Base-by-base conservation (phyloP, 2,113 vertebrate species). In the Trogon surrucura region DNA sequence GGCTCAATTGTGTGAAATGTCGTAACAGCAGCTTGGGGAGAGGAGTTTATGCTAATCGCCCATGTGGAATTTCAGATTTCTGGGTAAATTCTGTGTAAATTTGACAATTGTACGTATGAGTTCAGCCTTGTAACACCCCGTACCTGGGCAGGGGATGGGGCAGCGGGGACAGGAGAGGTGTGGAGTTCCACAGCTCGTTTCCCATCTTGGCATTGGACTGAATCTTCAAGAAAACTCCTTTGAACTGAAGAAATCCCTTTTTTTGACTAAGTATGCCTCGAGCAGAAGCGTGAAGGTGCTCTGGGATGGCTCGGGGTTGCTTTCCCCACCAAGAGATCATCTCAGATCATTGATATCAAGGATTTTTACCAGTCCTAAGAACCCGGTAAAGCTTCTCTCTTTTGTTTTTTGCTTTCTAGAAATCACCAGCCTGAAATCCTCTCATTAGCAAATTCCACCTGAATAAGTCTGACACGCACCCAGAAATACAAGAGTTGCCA, bases 211-310 rank as follows among this genome's bases (percentile, higher is more conserved):
- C 16, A 1, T 60, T 0, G 0, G 36, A 3, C 15, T 69, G 54
- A 17, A 23, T 56, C 72, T 34, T 61, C 20, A 51, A 51, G 47
- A n/a, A 74, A 62, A 70, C 30, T 32, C 72, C 20, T 65, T n/a
- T 29, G 77, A 60, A 47, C 25, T 20, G 26, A 36, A 61, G 48
- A 48, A 67, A 67, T n/a, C 25, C 21, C 38, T 70, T 45, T 70
- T 65, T 79, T 51, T 11, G 13, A 15, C 38, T 57, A 9, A 8
- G 7, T 54, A 54, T 54, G 3, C 23, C 30, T 34, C 2, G 14
- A 58, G n/a, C 16, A 25, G 58, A 51, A 67, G 1, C 0, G 0
- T 48, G 8, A 62, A 20, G 48, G 16, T 0, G 1, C 25, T 50
- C 44, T 51, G 32, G 66, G 26, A 6, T 29, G 32, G 22, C 29